A percentile compares a stretch with the other conserved stretches of the same genome.
phyloP scores from a whole-genome alignment of 2,797 vertebrate species.

The Ciconia nigra region DNA sequence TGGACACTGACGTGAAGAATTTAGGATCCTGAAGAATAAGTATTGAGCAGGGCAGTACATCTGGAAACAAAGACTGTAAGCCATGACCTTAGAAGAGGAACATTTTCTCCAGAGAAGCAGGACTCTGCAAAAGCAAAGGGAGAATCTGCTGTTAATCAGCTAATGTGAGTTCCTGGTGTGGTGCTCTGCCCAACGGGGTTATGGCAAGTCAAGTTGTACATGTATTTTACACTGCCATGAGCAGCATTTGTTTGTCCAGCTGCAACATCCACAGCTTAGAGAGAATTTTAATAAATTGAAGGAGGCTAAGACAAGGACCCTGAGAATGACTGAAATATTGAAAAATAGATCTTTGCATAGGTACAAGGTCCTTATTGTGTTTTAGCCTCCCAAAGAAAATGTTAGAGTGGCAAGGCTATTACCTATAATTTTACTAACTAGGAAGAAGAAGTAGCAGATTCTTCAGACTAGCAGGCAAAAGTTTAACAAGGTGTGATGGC shows the following conservation, averaged over 20 bases:
- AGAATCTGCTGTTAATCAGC: not conserved
- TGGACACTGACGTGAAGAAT: not conserved
- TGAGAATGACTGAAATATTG: not conserved
- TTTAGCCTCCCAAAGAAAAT: not conserved
- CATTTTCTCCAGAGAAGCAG: not conserved
- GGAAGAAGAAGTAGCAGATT: not conserved
- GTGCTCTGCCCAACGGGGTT: not conserved
- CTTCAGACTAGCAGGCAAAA: not conserved
- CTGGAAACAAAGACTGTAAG: not conserved
- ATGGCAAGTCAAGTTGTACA: not conserved
- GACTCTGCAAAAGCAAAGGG: not conserved
- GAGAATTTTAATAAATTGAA: not conserved
- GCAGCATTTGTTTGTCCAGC: not conserved
- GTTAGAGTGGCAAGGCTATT: not conserved
- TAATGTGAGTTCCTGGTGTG: not conserved
- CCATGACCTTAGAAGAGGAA: not conserved
- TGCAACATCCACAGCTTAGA: not conserved
- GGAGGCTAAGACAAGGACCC: not conserved
- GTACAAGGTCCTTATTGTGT: not conserved
- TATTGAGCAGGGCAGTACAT: not conserved
- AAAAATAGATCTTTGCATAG: not conserved
- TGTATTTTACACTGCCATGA: not conserved
- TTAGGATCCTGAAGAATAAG: not conserved
- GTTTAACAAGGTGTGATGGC: not conserved
- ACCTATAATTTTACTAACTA: not conserved